Evolutionary conservation across 2,888 invertebrate genomes (phyloP).

Genomic region (Spialia ferax): DNA sequence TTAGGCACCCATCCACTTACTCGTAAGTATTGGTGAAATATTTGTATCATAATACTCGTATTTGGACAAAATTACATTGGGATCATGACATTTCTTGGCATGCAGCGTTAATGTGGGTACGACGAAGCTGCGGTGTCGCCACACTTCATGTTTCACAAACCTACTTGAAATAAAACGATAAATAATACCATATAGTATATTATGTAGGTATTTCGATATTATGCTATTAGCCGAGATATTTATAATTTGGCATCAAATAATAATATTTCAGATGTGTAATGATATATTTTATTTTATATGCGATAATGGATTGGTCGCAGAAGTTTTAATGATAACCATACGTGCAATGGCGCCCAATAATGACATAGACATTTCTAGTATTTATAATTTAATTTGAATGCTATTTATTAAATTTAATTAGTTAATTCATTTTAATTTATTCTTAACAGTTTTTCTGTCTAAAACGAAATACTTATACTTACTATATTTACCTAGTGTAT

Average conservation of each 20-base stretch:
- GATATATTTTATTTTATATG: no score
- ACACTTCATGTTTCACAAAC: not conserved
- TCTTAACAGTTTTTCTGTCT: not conserved
- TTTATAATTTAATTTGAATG: no score
- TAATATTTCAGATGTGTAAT: not conserved
- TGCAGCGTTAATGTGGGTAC: conserved; percentile 17
- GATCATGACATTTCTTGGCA: conserved; percentile 19
- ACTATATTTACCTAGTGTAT: not conserved
- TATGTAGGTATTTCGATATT: not conserved
- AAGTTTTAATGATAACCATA: no score
- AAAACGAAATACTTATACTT: not conserved
- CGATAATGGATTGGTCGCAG: no score
- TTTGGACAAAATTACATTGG: not conserved
- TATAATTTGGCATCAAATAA: conserved; percentile 3
- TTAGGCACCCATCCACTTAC: not conserved
- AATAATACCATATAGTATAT: no score
- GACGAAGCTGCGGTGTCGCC: not conserved
- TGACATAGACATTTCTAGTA: no score
- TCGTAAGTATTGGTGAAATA: not conserved
- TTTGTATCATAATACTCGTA: not conserved
- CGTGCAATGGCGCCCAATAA: no score
- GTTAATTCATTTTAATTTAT: no score
- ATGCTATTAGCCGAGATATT: not conserved
- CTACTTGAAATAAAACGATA: conserved; percentile 3
- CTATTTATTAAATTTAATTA: no score